These are phyloP conservation scores for Pristiophorus japonicus DNA, from an alignment of 2,113 vertebrate species.

Conservation along the genomic window DNA sequence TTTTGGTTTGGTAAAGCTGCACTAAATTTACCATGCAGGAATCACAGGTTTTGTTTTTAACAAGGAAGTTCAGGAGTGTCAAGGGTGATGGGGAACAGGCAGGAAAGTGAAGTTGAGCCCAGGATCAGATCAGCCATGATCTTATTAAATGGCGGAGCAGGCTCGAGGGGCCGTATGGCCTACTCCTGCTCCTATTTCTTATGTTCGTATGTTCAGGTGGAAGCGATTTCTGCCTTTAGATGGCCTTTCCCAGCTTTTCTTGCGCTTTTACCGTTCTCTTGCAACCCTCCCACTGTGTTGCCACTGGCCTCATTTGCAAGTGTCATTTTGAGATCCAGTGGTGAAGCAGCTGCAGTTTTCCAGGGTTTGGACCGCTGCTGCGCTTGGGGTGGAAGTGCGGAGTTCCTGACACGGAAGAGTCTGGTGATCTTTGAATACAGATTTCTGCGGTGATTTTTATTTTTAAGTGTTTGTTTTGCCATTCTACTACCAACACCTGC, in stretches of 20 bases:
- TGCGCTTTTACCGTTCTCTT: background rate
- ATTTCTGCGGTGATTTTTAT: background rate
- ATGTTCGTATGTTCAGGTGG: background rate
- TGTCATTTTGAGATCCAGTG: background rate
- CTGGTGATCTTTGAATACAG: background rate
- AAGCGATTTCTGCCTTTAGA: background rate
- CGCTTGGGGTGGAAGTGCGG: background rate
- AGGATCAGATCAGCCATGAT: no score
- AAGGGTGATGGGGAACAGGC: no score
- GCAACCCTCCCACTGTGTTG: background rate
- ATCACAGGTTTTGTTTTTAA: background rate
- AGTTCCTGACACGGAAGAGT: background rate
- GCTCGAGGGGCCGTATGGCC: no score
- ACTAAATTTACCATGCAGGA: background rate
- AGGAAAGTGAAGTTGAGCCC: no score
- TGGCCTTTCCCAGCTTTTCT: background rate
- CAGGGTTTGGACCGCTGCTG: background rate
- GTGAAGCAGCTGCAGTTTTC: background rate
- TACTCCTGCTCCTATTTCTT: no score
- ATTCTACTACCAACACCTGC: background rate
- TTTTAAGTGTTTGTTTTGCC: background rate
- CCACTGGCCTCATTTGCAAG: background rate
- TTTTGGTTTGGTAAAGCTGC: background rate
- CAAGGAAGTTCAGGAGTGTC: background rate
- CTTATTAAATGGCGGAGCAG: no score